Evolutionary conservation across 2,888 invertebrate genomes (phyloP), one percentile per base, ranked within the genome.

Genomic region (Ormyrus pomaceus): DNA sequence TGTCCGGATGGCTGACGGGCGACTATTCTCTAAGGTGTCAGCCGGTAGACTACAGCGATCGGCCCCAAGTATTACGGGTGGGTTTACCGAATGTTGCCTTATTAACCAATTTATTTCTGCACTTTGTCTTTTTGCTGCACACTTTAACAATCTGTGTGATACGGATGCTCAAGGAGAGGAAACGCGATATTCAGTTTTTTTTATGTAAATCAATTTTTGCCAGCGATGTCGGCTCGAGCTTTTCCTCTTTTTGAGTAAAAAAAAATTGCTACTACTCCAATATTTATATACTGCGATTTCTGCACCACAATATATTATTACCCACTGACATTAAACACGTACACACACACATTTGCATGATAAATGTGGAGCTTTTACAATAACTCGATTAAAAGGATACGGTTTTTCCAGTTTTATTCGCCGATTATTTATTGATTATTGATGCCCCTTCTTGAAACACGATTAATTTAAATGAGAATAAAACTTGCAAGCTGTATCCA

Each of bases 21-120:
- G 96, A 96, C 91, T 98, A 98, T 95, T 97, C 95, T 93, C 95
- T 96, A 93, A 95, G 95, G 91, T 98, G 98, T 94, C 97, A 98
- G 93, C 98, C 98, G 89, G 98, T 98, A 92, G 97, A 98, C 94
- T 96, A 97, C 94, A 96, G 96, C 91, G 95, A 95, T 92, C 94
- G 95, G 93, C 96, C 97, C 91, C 95, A 95, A 93, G 96, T 97
- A 89, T 92, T 97, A 92, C 94, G 97, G 95, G 98, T 98, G 95
- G 94, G 95, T 94, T 87, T 87, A 77, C 81, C 68, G 82, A 77
- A 55, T 4, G 2, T 50, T 59, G 77, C 70, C 74, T 73, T 62
- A 68, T 76, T 76, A 76, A 79, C 71, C 61, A 72, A 50, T 51
- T 11, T 7, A 51, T 13, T 3, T 58, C 59, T 19, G 70, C 53